Percentiles rank a stretch among this genome's conserved stretches.
phyloP scores from a whole-genome alignment of 1,140 invertebrate species.

The Drosophila littoralis region DNA sequence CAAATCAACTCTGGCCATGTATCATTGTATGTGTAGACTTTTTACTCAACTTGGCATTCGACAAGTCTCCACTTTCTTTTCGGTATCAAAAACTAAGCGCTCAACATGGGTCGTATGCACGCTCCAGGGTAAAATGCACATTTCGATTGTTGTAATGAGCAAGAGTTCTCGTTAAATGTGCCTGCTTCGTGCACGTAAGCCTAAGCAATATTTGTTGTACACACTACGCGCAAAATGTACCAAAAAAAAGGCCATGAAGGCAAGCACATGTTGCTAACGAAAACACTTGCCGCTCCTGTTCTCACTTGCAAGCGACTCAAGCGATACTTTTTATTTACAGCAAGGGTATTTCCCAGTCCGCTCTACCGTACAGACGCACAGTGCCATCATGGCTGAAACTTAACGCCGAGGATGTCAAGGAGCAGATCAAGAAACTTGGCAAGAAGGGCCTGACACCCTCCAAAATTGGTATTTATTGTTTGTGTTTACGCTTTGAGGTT shows the following conservation, averaged over 20 bases:
- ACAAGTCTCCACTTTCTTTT: slow-evolving; percentile 70
- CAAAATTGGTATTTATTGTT: slow-evolving; percentile 93
- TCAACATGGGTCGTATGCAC: slow-evolving; percentile 80
- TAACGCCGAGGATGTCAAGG: slow-evolving; percentile 98
- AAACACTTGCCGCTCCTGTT: slow-evolving; percentile 34
- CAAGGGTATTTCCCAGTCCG: slow-evolving; percentile 99
- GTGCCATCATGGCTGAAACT: slow-evolving; percentile 99
- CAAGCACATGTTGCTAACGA: slow-evolving; percentile 61
- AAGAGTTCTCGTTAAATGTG: slow-evolving; percentile 32
- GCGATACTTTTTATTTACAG: slow-evolving; percentile 87
- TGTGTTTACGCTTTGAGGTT: slow-evolving; percentile 78
- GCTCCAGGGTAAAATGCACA: slow-evolving; percentile 62
- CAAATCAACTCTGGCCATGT: slow-evolving; percentile 4
- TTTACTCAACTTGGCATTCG: slow-evolving; percentile 37
- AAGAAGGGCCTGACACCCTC: slow-evolving; percentile 99
- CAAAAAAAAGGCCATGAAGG: slow-evolving; percentile 1
- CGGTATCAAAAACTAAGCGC: slow-evolving; percentile 68
- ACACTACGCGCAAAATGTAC: neutral
- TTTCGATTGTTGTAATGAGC: neutral
- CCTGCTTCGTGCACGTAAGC: slow-evolving; percentile 6
- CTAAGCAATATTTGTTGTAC: neutral
- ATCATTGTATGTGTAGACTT: slow-evolving; percentile 20
- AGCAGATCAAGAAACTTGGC: slow-evolving; percentile 98
- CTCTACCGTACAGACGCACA: slow-evolving; percentile 98
- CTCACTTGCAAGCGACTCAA: slow-evolving; percentile 8